Evolutionary conservation across 2,888 invertebrate species (phyloP).

Genomic region (Galerucella nymphaeae): DNA sequence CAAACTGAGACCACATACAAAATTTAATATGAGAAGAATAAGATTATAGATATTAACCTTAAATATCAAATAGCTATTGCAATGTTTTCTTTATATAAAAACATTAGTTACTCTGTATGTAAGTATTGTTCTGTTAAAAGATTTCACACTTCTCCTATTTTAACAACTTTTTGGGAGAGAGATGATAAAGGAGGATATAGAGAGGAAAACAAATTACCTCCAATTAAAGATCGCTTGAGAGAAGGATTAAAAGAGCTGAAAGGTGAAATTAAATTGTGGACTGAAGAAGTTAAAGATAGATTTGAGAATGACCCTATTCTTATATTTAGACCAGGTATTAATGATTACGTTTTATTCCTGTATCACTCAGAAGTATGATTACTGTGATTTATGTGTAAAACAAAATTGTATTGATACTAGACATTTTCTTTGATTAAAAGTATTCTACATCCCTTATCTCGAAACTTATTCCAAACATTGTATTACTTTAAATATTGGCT

Average conservation of each 20-base stretch:
- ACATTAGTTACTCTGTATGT: conserved; percentile 29
- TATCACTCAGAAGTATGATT: too few species aligned
- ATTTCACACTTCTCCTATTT: conserved; percentile 53
- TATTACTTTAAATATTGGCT: too few species aligned
- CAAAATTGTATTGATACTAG: too few species aligned
- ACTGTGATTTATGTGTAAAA: too few species aligned
- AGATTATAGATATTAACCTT: conserved; percentile 12
- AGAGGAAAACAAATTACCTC: conserved; percentile 59
- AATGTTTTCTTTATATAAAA: conserved; percentile 36
- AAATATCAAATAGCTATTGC: not conserved
- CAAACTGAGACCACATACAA: too few species aligned
- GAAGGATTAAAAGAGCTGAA: conserved; percentile 76
- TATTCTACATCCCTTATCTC: too few species aligned
- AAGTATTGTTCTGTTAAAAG: conserved; percentile 33
- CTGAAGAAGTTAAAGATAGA: conserved; percentile 68
- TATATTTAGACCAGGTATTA: conserved; percentile 38
- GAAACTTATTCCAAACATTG: too few species aligned
- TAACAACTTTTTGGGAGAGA: conserved; percentile 68
- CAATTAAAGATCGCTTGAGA: conserved; percentile 69
- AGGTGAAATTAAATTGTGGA: conserved; percentile 74
- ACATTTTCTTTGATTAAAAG: too few species aligned
- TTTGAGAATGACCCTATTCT: conserved; percentile 65
- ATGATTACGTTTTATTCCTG: conserved; percentile 61
- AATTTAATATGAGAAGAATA: conserved; percentile 3
- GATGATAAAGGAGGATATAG: conserved; percentile 73